phyloP scores from a whole-genome alignment of 2,888 invertebrate genomes.

The Agonopterix heracliana region DNA sequence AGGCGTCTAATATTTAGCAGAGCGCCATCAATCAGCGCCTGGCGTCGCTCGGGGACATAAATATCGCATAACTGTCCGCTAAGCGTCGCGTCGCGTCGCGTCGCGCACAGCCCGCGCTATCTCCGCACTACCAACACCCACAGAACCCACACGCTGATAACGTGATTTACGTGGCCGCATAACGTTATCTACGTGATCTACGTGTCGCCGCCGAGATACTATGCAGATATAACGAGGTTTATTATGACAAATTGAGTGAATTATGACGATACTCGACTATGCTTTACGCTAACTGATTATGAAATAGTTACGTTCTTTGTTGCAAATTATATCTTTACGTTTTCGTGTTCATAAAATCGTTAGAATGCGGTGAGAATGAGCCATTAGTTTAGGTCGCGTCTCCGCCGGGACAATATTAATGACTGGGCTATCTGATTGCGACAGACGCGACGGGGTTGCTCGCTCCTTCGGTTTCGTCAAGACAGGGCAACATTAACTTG shows the following conservation, averaged over 20 bases:
- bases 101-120: constrained; percentile 8
- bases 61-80: constrained; percentile 8
- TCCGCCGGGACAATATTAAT: too few relatives aligned
- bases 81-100: constrained; percentile 5
- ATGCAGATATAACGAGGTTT: constrained; percentile 2
- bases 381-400: too few relatives aligned
- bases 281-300: not conserved
- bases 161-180: constrained; percentile 21
- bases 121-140: not conserved
- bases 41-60: constrained; percentile 9
- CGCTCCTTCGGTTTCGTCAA: too few relatives aligned
- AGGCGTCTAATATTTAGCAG: constrained; percentile 18
- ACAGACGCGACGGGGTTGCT: too few relatives aligned
- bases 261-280: constrained; percentile 7
- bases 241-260: constrained; percentile 20
- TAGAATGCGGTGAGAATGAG: too few relatives aligned
- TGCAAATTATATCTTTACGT: too few relatives aligned
- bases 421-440: too few relatives aligned
- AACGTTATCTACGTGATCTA: constrained; percentile 9
- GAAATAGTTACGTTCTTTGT: not conserved
- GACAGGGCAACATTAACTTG: too few relatives aligned
- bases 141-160: constrained; percentile 16
- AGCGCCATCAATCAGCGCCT: constrained; percentile 25
- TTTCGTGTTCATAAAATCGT: too few relatives aligned
- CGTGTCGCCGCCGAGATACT: constrained; percentile 7